A percentile compares a stretch with the other conserved stretches of the same genome.
These are phyloP conservation scores for Platysteira castanea DNA, from an alignment of 2,113 vertebrate species.

Conservation along the genomic window DNA sequence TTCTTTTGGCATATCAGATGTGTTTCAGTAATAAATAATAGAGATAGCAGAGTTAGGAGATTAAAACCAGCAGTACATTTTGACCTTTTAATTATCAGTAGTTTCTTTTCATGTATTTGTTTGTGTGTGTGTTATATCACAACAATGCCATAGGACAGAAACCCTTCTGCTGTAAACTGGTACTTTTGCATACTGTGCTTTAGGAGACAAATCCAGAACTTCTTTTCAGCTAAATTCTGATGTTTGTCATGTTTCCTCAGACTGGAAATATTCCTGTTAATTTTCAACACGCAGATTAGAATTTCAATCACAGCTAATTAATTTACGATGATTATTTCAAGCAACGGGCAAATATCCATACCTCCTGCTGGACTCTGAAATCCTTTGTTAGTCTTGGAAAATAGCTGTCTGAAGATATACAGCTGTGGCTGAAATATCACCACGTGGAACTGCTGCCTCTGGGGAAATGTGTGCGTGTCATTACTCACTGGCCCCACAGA, in stretches of 20 bases:
- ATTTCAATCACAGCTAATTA: neutral
- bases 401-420: neutral
- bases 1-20: neutral
- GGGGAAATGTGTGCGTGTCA: neutral
- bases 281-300: neutral
- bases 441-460: neutral
- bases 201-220: neutral
- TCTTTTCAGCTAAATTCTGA: neutral
- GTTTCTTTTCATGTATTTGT: neutral
- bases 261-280: neutral
- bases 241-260: neutral
- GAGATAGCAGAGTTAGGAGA: neutral
- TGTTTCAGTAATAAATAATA: slow-evolving; percentile 6
- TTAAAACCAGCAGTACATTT: neutral
- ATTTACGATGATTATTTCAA: neutral
- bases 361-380: neutral
- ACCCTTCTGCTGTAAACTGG: neutral
- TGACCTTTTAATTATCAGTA: neutral
- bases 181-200: neutral
- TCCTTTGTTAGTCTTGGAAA: neutral
- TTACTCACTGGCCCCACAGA: neutral
- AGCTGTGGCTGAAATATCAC: neutral
- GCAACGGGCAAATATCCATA: neutral
- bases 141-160: neutral
- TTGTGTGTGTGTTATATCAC: neutral